Conservation (phyloP, 1,140 invertebrate genomes). For the Eupeodes corollae region DNA sequence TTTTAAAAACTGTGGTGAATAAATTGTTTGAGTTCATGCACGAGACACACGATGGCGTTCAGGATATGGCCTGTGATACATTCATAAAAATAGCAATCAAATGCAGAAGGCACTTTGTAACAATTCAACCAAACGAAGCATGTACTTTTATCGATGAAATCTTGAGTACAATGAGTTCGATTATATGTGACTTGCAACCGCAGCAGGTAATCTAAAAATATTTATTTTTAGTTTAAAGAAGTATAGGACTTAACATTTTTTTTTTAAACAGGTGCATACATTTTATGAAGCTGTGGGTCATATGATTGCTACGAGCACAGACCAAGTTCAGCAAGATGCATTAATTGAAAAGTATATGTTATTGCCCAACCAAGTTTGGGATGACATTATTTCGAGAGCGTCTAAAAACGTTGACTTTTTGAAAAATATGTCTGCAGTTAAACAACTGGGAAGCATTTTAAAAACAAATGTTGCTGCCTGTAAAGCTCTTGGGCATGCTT, state of each 20-base stretch:
- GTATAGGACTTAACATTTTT: neutral
- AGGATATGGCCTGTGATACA: constrained; percentile 99
- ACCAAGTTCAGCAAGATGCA: constrained; percentile 78
- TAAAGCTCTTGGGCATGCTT: constrained; percentile 91
- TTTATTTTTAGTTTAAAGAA: neutral
- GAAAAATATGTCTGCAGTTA: constrained; percentile 92
- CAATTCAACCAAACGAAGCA: constrained; percentile 89
- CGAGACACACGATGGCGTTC: constrained; percentile 98
- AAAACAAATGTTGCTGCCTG: constrained; percentile 98
- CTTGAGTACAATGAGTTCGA: constrained; percentile 86
- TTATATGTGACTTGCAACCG: constrained; percentile 97
- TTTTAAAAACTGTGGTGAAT: constrained; percentile 99
- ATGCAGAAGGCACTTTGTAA: constrained; percentile 95
- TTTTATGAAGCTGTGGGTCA: constrained; percentile 99
- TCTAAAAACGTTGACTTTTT: constrained; percentile 93
- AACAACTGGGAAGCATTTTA: constrained; percentile 93
- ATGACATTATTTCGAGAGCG: constrained; percentile 95
- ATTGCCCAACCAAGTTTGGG: constrained; percentile 98
- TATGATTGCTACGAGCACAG: constrained; percentile 94
- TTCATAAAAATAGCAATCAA: constrained; percentile 99
- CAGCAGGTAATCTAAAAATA: constrained; percentile 58
- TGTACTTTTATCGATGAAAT: constrained; percentile 99
- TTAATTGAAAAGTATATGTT: constrained; percentile 97
- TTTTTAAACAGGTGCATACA: constrained; percentile 75
- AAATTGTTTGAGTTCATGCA: constrained; percentile 99